Evolutionary conservation across 2,797 vertebrate genomes (phyloP).

Genomic region (Poecilia velifera): DNA sequence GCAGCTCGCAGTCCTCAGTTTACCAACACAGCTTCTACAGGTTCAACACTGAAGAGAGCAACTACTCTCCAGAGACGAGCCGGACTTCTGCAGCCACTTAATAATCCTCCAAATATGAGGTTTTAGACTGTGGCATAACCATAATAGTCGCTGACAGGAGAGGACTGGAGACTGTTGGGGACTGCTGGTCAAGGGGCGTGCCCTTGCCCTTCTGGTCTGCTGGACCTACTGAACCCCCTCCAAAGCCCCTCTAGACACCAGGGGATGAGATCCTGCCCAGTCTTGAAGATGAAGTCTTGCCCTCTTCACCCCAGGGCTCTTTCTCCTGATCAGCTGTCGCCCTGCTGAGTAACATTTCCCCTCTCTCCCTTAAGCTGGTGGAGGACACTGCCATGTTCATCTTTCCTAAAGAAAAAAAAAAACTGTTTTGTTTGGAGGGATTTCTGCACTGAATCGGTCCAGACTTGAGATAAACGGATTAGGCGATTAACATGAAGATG

Average conservation of each 20-base stretch:
- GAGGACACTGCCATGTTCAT: constrained; percentile 68
- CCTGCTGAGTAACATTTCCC: constrained; percentile 74
- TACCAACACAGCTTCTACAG: constrained; percentile 49
- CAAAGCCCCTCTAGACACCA: constrained; percentile 61
- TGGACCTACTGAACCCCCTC: constrained; percentile 57
- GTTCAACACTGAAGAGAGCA: constrained; percentile 52
- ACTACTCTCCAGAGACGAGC: constrained; percentile 53
- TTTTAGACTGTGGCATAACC: constrained; percentile 48
- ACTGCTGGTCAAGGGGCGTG: constrained; percentile 35
- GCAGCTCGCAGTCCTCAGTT: constrained; percentile 38
- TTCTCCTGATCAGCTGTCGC: constrained; percentile 52
- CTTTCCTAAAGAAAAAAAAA: constrained; percentile 71
- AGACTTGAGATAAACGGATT: constrained; percentile 82
- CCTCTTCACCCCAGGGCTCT: constrained; percentile 62
- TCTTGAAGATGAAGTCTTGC: constrained; percentile 42
- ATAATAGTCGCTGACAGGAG: constrained; percentile 68
- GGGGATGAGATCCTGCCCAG: constrained; percentile 64
- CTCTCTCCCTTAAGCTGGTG: constrained; percentile 69
- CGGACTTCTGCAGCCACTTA: constrained; percentile 62
- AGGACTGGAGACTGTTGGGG: constrained; percentile 68
- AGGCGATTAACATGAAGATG: constrained; percentile 78
- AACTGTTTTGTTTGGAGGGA: constrained; percentile 77
- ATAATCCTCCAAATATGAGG: constrained; percentile 64
- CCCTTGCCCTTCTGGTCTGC: constrained; percentile 53
- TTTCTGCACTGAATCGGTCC: constrained; percentile 70